These are phyloP conservation scores for Metaphire vulgaris DNA, from an alignment of 1,140 invertebrate genomes.

Conservation along the genomic window DNA sequence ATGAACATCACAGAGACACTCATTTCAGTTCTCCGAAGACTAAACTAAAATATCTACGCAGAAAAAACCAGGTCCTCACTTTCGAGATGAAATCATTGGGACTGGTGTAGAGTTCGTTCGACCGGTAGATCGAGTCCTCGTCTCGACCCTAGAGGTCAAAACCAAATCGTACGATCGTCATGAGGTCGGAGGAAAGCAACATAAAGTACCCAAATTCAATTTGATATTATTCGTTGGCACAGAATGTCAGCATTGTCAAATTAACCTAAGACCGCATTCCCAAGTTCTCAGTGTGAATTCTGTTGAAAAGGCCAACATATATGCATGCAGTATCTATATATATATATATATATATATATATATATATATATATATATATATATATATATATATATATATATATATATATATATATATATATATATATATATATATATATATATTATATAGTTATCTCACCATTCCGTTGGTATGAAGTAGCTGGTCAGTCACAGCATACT, in stretches of 20 bases:
- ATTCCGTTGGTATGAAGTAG: conserved; percentile 61
- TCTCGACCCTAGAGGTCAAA: conserved; percentile 45
- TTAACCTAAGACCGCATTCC: not conserved
- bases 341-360: not conserved
- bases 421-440: too few species aligned
- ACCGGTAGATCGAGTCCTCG: conserved; percentile 65
- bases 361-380: not conserved
- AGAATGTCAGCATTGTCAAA: not conserved
- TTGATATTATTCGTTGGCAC: too few species aligned
- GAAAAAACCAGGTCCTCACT: too few species aligned
- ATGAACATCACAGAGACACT: too few species aligned
- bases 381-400: not conserved
- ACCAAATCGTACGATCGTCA: too few species aligned
- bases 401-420: too few species aligned
- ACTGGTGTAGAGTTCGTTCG: conserved; percentile 76
- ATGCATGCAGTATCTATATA: not conserved
- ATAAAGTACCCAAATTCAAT: not conserved
- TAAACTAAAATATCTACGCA: too few species aligned
- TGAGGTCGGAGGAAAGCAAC: too few species aligned
- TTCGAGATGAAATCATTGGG: conserved; percentile 57
- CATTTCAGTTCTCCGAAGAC: too few species aligned
- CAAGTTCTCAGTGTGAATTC: not conserved
- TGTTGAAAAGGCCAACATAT: not conserved
- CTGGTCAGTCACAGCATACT: conserved; percentile 75
- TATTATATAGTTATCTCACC: too few species aligned